Conservation (phyloP, 2,888 invertebrate genomes). For the Yponomeuta malinellus region DNA sequence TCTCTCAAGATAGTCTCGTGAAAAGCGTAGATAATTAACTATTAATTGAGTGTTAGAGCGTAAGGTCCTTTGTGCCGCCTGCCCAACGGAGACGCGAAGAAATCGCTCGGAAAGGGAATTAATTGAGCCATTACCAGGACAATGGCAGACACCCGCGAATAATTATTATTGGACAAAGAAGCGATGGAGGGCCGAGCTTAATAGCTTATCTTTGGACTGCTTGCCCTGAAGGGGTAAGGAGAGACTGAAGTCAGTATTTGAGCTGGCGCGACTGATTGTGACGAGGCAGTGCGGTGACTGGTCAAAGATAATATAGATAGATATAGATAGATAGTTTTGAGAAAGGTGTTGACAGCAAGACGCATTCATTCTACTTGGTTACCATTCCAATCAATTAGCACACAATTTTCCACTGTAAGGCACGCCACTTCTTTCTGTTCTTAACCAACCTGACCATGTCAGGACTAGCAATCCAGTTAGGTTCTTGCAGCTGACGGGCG, state of each 20-base stretch:
- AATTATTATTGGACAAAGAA: constrained; percentile 2
- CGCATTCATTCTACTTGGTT: no score
- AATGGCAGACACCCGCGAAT: constrained; percentile 1
- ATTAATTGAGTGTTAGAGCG: constrained; percentile 3
- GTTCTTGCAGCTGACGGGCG: no score
- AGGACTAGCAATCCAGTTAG: no score
- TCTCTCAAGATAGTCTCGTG: neutral
- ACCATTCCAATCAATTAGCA: no score
- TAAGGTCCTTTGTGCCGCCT: neutral
- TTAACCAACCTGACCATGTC: no score
- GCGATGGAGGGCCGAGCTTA: neutral
- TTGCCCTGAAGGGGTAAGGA: neutral
- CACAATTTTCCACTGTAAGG: no score
- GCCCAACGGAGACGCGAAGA: neutral
- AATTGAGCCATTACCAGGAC: constrained; percentile 2
- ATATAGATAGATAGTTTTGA: no score
- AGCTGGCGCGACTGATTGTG: neutral
- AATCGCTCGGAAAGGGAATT: constrained; percentile 2
- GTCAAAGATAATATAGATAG: no score
- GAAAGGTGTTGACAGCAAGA: no score
- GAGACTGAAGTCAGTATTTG: neutral
- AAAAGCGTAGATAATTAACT: constrained; percentile 3
- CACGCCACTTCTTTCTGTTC: no score
- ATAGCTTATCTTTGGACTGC: neutral
- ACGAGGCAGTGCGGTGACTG: no score